A percentile compares a stretch with the other conserved stretches of the same genome.
Evolutionary conservation across 2,113 vertebrate genomes (phyloP).

Genomic region (Laticauda laticaudata): DNA sequence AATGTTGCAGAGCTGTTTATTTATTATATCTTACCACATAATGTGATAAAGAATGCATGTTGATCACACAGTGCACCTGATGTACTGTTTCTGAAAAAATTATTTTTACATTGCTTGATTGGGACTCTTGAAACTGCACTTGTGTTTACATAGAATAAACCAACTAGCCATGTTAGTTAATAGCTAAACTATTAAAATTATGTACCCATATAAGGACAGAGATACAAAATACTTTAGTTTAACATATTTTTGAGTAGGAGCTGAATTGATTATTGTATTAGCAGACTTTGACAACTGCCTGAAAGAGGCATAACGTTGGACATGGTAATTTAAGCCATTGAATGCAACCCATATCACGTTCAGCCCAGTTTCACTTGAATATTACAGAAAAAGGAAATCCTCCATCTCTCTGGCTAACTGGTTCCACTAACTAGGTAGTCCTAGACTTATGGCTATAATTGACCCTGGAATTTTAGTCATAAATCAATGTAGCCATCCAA

Average conservation of each 20-base stretch:
- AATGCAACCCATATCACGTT: not conserved
- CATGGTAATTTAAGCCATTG: not conserved
- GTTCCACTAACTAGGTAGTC: not conserved
- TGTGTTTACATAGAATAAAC: not conserved
- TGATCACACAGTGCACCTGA: not conserved
- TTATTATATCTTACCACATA: not conserved
- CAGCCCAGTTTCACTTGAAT: not conserved
- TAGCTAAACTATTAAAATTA: not conserved
- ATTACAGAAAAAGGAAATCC: not conserved
- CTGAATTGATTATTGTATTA: not conserved
- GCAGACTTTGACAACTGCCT: not conserved
- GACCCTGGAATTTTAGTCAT: not conserved
- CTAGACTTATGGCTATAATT: not conserved
- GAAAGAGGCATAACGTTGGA: not conserved
- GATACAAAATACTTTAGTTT: not conserved
- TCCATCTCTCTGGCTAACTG: not conserved
- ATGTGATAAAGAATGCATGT: not conserved
- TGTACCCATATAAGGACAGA: not conserved
- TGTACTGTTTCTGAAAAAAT: not conserved
- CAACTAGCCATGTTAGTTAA: not conserved
- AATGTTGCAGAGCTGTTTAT: not conserved
- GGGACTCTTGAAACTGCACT: not conserved
- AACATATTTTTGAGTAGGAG: not conserved
- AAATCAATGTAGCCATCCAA: not conserved
- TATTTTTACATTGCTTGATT: not conserved